These are phyloP conservation scores for Drosophila orosa DNA, from an alignment of 1,140 invertebrate species.

Conservation along the genomic window DNA sequence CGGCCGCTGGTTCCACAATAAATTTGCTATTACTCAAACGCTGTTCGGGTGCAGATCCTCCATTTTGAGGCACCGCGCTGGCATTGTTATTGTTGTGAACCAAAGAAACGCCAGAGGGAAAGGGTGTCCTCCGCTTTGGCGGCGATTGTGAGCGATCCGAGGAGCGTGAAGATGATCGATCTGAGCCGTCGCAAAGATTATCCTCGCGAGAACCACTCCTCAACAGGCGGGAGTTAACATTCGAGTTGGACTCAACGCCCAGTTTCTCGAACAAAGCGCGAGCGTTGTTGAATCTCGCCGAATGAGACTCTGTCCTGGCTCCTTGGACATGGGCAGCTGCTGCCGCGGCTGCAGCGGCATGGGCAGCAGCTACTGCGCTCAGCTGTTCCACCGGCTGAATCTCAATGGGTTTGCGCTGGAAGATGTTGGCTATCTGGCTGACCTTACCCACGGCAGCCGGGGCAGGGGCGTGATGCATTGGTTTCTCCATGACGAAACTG, in stretches of 20 bases:
- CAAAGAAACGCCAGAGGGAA: slow-evolving; percentile 73
- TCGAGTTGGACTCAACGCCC: slow-evolving; percentile 89
- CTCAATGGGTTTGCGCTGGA: slow-evolving; percentile 88
- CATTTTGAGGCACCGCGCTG: slow-evolving; percentile 17
- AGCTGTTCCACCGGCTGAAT: slow-evolving; percentile 81
- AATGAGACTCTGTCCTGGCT: slow-evolving; percentile 92
- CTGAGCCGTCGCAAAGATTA: slow-evolving; percentile 75
- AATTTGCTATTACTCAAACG: slow-evolving; percentile 70
- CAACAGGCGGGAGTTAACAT: slow-evolving; percentile 73
- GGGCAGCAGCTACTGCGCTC: slow-evolving; percentile 76
- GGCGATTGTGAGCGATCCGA: slow-evolving; percentile 82
- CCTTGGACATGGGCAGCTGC: slow-evolving; percentile 54
- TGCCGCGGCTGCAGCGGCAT: slow-evolving; percentile 71
- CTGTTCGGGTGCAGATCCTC: slow-evolving; percentile 35
- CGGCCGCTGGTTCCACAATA: slow-evolving; percentile 62
- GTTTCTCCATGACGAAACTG: slow-evolving; percentile 87
- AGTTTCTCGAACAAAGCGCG: slow-evolving; percentile 96
- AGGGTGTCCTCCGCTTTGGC: slow-evolving; percentile 77
- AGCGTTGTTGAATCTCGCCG: slow-evolving; percentile 95
- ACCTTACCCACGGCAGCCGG: slow-evolving; percentile 90
- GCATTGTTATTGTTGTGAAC: slow-evolving; percentile 68
- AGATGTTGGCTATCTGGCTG: slow-evolving; percentile 95
- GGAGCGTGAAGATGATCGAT: slow-evolving; percentile 78
- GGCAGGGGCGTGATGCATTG: slow-evolving; percentile 87
- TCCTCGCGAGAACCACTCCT: slow-evolving; percentile 81